These are phyloP conservation scores for Lepus oiostolus DNA, from an alignment of 2,797 vertebrate species.

Conservation along the genomic window DNA sequence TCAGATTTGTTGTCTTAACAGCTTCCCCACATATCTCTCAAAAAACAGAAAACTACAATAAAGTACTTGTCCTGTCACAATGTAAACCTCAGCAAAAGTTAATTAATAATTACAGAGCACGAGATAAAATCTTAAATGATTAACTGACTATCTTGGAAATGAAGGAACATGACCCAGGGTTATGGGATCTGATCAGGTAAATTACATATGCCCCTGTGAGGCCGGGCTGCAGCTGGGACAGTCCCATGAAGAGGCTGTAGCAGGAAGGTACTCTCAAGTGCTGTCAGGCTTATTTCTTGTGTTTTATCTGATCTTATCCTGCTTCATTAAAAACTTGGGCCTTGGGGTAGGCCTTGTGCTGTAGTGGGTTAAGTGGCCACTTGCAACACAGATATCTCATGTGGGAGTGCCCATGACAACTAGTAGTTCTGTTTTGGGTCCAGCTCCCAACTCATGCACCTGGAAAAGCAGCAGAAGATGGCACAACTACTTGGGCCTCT, in stretches of 20 bases:
- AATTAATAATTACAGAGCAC: slow-evolving; percentile 10
- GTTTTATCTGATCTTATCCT: background rate
- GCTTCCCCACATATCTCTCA: background rate
- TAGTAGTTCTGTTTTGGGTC: too few species aligned
- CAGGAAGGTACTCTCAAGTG: background rate
- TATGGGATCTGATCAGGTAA: background rate
- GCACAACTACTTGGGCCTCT: too few species aligned
- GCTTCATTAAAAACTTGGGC: slow-evolving; percentile 33
- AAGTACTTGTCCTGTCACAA: background rate
- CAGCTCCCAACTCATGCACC: too few species aligned
- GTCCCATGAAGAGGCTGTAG: background rate
- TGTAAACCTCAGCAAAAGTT: slow-evolving; percentile 10
- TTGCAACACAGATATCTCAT: too few species aligned
- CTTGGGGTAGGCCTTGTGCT: background rate
- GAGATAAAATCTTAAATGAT: slow-evolving; percentile 48
- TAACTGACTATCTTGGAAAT: slow-evolving; percentile 56
- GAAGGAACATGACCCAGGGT: background rate
- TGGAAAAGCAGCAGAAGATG: too few species aligned
- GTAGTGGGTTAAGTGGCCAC: too few species aligned
- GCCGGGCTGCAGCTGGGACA: background rate
- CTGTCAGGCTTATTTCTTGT: background rate
- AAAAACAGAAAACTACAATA: background rate
- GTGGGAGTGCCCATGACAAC: too few species aligned
- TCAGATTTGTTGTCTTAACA: background rate
- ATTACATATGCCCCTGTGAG: background rate